Evolutionary conservation across 2,113 vertebrate species (phyloP).

Genomic region (Odobenus rosmarus): DNA sequence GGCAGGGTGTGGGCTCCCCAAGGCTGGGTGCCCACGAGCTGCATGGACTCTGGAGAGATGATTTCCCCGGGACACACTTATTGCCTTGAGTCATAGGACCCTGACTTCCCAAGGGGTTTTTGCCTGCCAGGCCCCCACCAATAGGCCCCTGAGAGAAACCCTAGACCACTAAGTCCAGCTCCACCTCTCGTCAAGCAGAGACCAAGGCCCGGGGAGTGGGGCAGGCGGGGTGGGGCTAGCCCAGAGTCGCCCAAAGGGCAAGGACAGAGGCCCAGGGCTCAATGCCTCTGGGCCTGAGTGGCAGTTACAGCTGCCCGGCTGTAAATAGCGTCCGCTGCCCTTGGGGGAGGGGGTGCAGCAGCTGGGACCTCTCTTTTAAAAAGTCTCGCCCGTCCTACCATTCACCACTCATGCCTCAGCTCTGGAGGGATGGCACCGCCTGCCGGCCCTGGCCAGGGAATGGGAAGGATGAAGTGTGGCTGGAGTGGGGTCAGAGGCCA

Average conservation of each 20-base stretch:
- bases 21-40: neutral
- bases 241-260: conserved; percentile 63
- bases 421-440: neutral
- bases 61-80: neutral
- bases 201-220: neutral
- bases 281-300: neutral
- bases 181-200: neutral
- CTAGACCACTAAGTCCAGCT: neutral
- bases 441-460: neutral
- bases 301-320: conserved; percentile 71
- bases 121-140: neutral
- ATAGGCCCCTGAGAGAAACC: neutral
- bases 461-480: neutral
- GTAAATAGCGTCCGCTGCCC: conserved; percentile 50
- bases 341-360: neutral
- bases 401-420: neutral
- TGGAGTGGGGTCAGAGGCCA: neutral
- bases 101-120: neutral
- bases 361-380: neutral
- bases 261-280: conserved; percentile 18
- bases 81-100: neutral
- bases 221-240: neutral
- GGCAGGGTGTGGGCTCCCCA: neutral
- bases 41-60: neutral
- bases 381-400: neutral